Evolutionary conservation across 2,113 vertebrate genomes (phyloP).

Genomic region (Perca fluviatilis): DNA sequence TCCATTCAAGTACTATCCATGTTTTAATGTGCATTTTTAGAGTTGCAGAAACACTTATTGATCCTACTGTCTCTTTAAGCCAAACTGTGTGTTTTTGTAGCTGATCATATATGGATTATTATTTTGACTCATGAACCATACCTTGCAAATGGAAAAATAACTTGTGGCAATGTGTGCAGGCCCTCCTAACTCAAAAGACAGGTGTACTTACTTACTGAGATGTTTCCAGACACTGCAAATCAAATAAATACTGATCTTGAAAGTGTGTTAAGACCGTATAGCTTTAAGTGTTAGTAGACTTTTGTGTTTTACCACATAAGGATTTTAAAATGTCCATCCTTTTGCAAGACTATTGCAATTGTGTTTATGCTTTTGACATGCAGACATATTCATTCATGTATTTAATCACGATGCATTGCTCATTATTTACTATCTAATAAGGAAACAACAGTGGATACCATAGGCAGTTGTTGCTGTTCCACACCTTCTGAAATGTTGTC

Average conservation of each 20-base stretch:
- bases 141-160: constrained; percentile 29
- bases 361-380: not conserved
- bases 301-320: not conserved
- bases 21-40: not conserved
- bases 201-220: constrained; percentile 30
- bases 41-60: not conserved
- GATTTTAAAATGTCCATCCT: not conserved
- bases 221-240: constrained; percentile 36
- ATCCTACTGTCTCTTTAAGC: not conserved
- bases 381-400: not conserved
- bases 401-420: not conserved
- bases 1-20: not conserved
- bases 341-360: not conserved
- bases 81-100: constrained; percentile 8
- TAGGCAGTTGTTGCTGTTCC: constrained; percentile 37
- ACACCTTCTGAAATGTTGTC: constrained; percentile 59
- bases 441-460: not conserved
- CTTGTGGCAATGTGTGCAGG: constrained; percentile 9
- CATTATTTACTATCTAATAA: not conserved
- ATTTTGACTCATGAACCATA: constrained; percentile 19
- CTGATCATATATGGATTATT: constrained; percentile 8
- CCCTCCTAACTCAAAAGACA: constrained; percentile 47
- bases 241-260: constrained; percentile 37
- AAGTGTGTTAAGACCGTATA: constrained; percentile 9
- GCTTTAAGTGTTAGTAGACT: not conserved